Percentiles rank a stretch among this genome's conserved stretches.
These are phyloP conservation scores for Mercenaria mercenaria DNA, from an alignment of 1,140 invertebrate genomes.

Conservation along the genomic window DNA sequence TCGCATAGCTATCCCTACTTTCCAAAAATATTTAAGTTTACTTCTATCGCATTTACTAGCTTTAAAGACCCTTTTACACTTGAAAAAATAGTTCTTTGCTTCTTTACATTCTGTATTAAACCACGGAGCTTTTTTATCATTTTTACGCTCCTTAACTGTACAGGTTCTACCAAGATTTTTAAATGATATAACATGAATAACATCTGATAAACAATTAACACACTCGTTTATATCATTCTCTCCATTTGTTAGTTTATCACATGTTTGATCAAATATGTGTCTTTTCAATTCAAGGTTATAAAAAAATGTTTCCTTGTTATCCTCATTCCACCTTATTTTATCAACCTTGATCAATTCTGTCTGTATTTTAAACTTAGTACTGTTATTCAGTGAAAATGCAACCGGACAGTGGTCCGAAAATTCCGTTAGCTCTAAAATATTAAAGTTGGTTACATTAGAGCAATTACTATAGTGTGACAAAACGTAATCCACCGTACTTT, in stretches of 20 bases:
- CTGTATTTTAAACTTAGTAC: not conserved
- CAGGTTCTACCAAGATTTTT: not conserved
- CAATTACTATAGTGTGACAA: not conserved
- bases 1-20: no score
- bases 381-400: not conserved
- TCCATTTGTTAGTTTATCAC: not conserved
- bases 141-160: not conserved
- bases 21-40: no score
- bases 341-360: not conserved
- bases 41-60: no score
- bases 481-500: constrained; percentile 16
- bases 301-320: not conserved
- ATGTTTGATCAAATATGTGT: not conserved
- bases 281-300: not conserved
- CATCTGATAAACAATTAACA: not conserved
- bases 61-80: no score
- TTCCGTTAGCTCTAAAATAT: not conserved
- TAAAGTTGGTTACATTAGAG: not conserved
- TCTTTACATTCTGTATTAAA: not conserved
- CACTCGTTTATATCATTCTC: not conserved
- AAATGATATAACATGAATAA: not conserved
- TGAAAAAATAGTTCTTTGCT: no score
- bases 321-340: not conserved
- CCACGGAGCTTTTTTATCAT: not conserved
- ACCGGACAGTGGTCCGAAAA: constrained; percentile 3